Evolutionary conservation across 1,140 invertebrate genomes (phyloP).

Genomic region (Zaprionus capensis): DNA sequence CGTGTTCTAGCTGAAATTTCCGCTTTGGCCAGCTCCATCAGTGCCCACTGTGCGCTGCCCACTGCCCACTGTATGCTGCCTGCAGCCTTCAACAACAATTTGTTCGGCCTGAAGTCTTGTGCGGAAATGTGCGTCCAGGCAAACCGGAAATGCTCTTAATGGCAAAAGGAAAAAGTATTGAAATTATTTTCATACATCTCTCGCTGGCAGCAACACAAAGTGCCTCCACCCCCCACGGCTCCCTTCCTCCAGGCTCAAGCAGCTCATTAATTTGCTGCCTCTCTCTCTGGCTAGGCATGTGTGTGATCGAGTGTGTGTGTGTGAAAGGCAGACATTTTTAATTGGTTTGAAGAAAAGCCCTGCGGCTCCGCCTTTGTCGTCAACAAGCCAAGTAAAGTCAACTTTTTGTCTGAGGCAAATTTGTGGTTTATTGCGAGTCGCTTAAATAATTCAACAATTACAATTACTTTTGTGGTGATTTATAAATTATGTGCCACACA

Average conservation of each 20-base stretch:
- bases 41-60: not conserved
- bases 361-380: slow-evolving; percentile 41
- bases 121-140: slow-evolving; percentile 50
- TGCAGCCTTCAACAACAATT: slow-evolving; percentile 9
- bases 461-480: slow-evolving; percentile 68
- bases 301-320: slow-evolving; percentile 8
- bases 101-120: slow-evolving; percentile 25
- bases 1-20: slow-evolving; percentile 6
- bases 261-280: slow-evolving; percentile 47
- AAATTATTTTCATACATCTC: slow-evolving; percentile 63
- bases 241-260: not conserved
- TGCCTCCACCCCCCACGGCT: slow-evolving; percentile 3
- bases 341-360: slow-evolving; percentile 43
- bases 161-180: slow-evolving; percentile 67
- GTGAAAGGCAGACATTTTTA: slow-evolving; percentile 54
- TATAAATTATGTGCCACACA: slow-evolving; percentile 53
- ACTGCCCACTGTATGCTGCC: not conserved
- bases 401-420: slow-evolving; percentile 38
- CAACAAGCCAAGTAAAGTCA: slow-evolving; percentile 51
- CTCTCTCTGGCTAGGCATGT: not conserved
- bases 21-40: not conserved
- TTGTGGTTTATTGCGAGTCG: slow-evolving; percentile 59
- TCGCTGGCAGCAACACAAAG: slow-evolving; percentile 30
- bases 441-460: slow-evolving; percentile 69
- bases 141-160: slow-evolving; percentile 61